Base-by-base conservation (phyloP, 2,113 vertebrate genomes). In the Varanus komodoensis region DNA sequence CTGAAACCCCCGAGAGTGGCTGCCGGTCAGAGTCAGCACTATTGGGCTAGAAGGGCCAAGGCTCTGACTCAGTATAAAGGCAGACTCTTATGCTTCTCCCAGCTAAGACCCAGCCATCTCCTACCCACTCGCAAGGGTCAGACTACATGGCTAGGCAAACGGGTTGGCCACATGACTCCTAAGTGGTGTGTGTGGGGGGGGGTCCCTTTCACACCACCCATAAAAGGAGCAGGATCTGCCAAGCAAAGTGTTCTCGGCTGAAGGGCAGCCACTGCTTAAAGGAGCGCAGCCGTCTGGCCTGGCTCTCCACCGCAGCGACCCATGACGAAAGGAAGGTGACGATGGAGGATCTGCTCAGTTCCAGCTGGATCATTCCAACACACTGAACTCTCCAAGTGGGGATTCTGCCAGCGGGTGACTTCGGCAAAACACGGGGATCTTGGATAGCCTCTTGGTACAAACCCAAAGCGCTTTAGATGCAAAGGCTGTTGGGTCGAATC, bases 201-300 rank as follows among this genome's bases (percentile, higher is more conserved):
- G 8, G 1, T 32, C 71, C n/a, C 23, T 68, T 68, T 68, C 61
- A 38, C 21, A 48, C 6, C 23, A 68, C 67, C 44, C 15, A 1
- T 11, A 48, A 64, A 48, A 84, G 1, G 15, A 6, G 71, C 68
- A 48, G 44, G 8, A 85, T 71, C 44, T 71, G 27, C 25, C 3
- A 3, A 17, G 3, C 17, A 87, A 29, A 54, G 0, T 0, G 2
- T 0, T 2, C 9, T 3, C 32, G 2, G n/a, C 82, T 48, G 84
- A 8, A 64, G 7, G 1, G 29, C 48, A 27, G n/a, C 34, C 12
- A 6, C 29, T 44, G 3, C 1, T 71, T 54, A 21, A 80, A 2
- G 9, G 3, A 86, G 74, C 79, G 84, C 38, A 3, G 48, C 3
- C 19, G 69, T 61, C 57, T 67, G 48, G 34, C n/a, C 75, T 2